A percentile compares a stretch with the other conserved stretches of the same genome.
Conservation (phyloP, 2,888 invertebrate species). For the Agrilus cyanescens region DNA sequence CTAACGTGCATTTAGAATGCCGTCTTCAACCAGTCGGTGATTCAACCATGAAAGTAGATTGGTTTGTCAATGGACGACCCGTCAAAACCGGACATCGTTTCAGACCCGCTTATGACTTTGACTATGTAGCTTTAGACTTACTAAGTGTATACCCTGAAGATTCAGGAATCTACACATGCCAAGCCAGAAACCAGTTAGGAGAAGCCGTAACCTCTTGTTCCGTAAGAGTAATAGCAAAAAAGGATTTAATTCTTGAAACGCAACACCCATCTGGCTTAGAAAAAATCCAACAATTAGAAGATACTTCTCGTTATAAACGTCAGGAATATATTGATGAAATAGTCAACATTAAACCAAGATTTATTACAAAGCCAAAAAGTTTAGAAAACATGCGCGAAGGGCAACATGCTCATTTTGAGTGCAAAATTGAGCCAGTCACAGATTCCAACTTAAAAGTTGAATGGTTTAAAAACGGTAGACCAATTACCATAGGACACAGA, state of each 20-base stretch:
- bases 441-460: slow-evolving; percentile 94
- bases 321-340: slow-evolving; percentile 72
- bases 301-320: slow-evolving; percentile 72
- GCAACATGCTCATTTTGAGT: slow-evolving; percentile 93
- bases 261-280: slow-evolving; percentile 86
- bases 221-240: slow-evolving; percentile 77
- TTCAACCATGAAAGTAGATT: slow-evolving; percentile 84
- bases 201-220: slow-evolving; percentile 90
- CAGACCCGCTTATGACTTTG: slow-evolving; percentile 92
- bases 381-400: slow-evolving; percentile 78
- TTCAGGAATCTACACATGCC: slow-evolving; percentile 90
- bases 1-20: slow-evolving; percentile 86
- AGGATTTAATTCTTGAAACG: slow-evolving; percentile 75
- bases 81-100: slow-evolving; percentile 89
- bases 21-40: slow-evolving; percentile 84
- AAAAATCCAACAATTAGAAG: slow-evolving; percentile 85
- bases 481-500: slow-evolving; percentile 86
- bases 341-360: slow-evolving; percentile 71
- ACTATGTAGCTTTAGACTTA: slow-evolving; percentile 92
- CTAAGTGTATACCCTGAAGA: slow-evolving; percentile 95
- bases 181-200: slow-evolving; percentile 87
- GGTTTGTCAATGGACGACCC: slow-evolving; percentile 92
- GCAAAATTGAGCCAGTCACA: slow-evolving; percentile 91
- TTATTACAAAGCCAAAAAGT: slow-evolving; percentile 78
- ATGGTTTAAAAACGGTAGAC: slow-evolving; percentile 92